Conservation (phyloP, 2,797 vertebrate species). For the Danio tinwini region DNA sequence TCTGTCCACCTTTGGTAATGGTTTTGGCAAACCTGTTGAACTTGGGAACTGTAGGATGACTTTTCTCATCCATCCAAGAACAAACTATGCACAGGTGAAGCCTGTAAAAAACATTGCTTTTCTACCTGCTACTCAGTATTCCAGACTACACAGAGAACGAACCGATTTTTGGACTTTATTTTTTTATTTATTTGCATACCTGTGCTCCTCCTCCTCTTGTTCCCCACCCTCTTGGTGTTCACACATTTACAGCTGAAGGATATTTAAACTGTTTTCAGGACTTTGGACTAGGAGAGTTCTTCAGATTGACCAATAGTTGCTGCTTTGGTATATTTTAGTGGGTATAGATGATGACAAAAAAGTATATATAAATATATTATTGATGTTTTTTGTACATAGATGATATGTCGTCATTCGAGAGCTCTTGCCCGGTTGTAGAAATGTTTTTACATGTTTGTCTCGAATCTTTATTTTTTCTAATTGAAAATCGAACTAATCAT, state of each 20-base stretch:
- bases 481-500: constrained; percentile 77
- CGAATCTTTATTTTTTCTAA: constrained; percentile 79
- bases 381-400: constrained; percentile 81
- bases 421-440: constrained; percentile 75
- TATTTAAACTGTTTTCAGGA: constrained; percentile 79
- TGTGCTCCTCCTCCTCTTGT: constrained; percentile 53
- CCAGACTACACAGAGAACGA: constrained; percentile 74
- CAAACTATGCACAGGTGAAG: constrained; percentile 74
- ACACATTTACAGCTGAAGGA: constrained; percentile 83
- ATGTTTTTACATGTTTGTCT: constrained; percentile 82
- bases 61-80: constrained; percentile 65
- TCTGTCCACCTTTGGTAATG: constrained; percentile 57
- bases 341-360: constrained; percentile 69
- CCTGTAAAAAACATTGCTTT: constrained; percentile 73
- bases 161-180: constrained; percentile 65
- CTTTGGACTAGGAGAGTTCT: constrained; percentile 77
- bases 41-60: constrained; percentile 64
- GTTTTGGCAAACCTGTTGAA: constrained; percentile 46
- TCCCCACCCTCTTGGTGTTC: constrained; percentile 57
- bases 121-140: constrained; percentile 74
- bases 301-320: constrained; percentile 95
- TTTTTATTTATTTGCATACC: constrained; percentile 72
- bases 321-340: constrained; percentile 85
- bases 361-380: constrained; percentile 78
- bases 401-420: constrained; percentile 79